A percentile compares a stretch with the other conserved stretches of the same genome.
phyloP scores from a whole-genome alignment of 2,888 invertebrate genomes.

The Atethmia centrago region DNA sequence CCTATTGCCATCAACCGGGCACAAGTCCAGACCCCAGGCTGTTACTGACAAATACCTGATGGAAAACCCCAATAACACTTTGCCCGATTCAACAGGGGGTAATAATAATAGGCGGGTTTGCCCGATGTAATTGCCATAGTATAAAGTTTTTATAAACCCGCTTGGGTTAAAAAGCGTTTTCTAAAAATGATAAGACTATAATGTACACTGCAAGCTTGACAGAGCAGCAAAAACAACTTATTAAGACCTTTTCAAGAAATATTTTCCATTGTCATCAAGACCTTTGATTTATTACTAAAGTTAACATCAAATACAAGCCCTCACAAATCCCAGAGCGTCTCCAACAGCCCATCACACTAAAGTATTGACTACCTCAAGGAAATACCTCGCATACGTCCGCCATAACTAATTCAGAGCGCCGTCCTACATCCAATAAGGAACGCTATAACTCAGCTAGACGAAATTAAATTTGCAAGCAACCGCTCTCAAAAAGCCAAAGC shows the following conservation, averaged over 20 bases:
- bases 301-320: constrained; percentile 26
- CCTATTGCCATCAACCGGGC: too few relatives aligned
- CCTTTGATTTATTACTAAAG: constrained; percentile 19
- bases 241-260: background rate
- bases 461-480: constrained; percentile 71
- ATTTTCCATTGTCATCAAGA: background rate
- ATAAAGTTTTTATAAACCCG: background rate
- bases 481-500: constrained; percentile 60
- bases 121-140: too few relatives aligned
- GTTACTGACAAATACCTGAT: too few relatives aligned
- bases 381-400: constrained; percentile 42
- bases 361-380: constrained; percentile 55
- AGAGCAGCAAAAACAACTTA: background rate
- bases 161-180: too few relatives aligned
- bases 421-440: constrained; percentile 63
- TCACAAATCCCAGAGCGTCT: constrained; percentile 35
- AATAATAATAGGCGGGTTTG: too few relatives aligned
- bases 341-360: constrained; percentile 27
- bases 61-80: too few relatives aligned
- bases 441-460: constrained; percentile 67
- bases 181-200: too few relatives aligned
- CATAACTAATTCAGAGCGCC: constrained; percentile 63
- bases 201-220: background rate
- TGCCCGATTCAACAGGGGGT: too few relatives aligned
- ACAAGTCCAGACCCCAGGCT: too few relatives aligned